These are phyloP conservation scores for Bombyx huttoni DNA, from an alignment of 2,888 invertebrate species.

Conservation along the genomic window DNA sequence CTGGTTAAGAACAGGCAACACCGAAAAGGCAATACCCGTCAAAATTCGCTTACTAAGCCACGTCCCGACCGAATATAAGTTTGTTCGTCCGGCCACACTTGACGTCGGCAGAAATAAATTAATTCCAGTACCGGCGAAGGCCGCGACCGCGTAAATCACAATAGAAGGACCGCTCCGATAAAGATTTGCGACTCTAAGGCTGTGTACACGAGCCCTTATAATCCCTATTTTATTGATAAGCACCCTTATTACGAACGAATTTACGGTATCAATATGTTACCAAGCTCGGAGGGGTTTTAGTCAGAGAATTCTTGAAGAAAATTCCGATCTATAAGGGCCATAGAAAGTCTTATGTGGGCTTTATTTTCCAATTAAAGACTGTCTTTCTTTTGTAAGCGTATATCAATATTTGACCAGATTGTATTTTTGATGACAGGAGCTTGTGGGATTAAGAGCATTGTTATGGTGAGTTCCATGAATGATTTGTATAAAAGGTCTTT, in stretches of 20 bases:
- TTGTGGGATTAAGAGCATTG: too few relatives aligned
- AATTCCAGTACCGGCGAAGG: background rate
- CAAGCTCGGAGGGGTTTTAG: background rate
- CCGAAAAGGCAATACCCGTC: background rate
- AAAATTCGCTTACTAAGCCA: background rate
- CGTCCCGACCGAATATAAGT: background rate
- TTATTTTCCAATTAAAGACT: too few relatives aligned
- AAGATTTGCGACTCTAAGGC: conserved; percentile 33
- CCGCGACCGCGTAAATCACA: conserved; percentile 2
- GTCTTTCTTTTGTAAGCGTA: too few relatives aligned
- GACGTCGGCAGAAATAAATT: background rate
- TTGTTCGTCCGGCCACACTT: background rate
- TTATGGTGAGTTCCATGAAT: too few relatives aligned
- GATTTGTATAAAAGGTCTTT: too few relatives aligned
- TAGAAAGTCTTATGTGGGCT: too few relatives aligned
- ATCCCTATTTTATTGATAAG: conserved; percentile 33
- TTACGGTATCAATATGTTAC: background rate
- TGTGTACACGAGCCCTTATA: conserved; percentile 21
- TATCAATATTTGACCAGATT: too few relatives aligned
- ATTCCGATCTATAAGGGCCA: too few relatives aligned
- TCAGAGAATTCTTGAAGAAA: background rate
- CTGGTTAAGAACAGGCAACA: background rate
- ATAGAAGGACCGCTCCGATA: conserved; percentile 14
- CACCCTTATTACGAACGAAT: conserved; percentile 2
- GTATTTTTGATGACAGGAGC: too few relatives aligned